Base-by-base conservation (phyloP, 1,140 invertebrate genomes). In the Ceratosolen fusciceps region DNA sequence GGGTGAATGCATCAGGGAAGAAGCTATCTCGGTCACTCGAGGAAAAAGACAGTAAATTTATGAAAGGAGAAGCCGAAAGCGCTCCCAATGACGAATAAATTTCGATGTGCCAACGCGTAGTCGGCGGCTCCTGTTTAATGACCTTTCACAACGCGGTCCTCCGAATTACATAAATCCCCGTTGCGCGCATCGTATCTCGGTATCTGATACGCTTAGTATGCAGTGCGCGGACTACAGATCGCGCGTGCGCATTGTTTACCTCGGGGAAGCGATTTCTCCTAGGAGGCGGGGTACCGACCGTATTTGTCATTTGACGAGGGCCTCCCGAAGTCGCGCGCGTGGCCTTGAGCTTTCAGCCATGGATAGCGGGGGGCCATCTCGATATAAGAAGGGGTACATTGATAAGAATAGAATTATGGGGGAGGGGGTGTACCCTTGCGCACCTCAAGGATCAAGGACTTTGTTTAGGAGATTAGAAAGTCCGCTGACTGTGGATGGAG, bases 121-220 rank as follows among this genome's bases (percentile, higher is more conserved):
- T 85, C 43, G 60, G 39, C 73, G 60, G 82, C 82, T 81, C 31
- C 21, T 80, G 78, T 72, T 82, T 83, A 82, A 82, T 80, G 56
- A 84, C 80, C 82, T 83, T 86, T 84, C 81, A 79, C 81, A 84
- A 83, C 47, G 52, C 26, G 26, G 16, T 3, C 68, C n/a, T 12
- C 26, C 37, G 39, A 65, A 49, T 74, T 74, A 65, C 73, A 65
- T 62, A 65, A 65, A 74, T 74, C 39, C 34, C n/a, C 9, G 10
- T 9, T 29, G 14, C 26, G 52, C 43, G 24, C 21, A 62, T 31
- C 21, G 31, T 43, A 10, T 31, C 14, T 24, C 26, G 1, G 65
- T 2, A 8, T 1, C 14, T 21, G 52, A 9, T 7, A 21, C 31
- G 49, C n/a, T 74, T 72, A 37, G 14, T 56, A 72, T 72, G 70